Conservation (phyloP, 1,140 invertebrate genomes). For the Bombus fervidus region DNA sequence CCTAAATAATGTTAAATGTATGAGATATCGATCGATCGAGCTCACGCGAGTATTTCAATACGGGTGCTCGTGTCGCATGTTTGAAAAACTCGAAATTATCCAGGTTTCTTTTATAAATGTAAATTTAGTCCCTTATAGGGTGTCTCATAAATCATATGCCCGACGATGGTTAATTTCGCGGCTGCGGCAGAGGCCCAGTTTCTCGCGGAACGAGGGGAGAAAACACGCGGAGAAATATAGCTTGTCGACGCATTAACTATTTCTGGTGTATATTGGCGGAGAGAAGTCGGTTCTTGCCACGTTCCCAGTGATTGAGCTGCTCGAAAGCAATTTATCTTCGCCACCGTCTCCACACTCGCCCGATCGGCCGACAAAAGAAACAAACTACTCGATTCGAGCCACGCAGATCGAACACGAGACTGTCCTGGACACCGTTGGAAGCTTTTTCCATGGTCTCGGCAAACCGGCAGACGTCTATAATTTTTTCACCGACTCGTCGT, state of each 20-base stretch:
- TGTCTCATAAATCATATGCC: neutral
- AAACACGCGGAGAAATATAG: slow-evolving; percentile 24
- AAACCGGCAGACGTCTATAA: neutral
- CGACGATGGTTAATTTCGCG: neutral
- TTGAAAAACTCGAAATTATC: neutral
- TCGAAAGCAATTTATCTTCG: slow-evolving; percentile 33
- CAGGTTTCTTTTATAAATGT: neutral
- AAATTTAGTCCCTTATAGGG: too few species aligned
- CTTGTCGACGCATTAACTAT: slow-evolving; percentile 32
- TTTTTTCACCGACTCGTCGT: slow-evolving; percentile 9
- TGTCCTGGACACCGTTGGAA: neutral
- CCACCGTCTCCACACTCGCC: neutral
- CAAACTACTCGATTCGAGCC: neutral
- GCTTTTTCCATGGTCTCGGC: neutral
- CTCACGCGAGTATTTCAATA: neutral
- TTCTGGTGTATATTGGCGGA: slow-evolving; percentile 14
- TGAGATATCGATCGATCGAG: neutral
- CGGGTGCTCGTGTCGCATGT: neutral
- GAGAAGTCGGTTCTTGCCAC: slow-evolving; percentile 27
- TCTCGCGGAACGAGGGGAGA: neutral
- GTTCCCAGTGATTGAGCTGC: slow-evolving; percentile 14
- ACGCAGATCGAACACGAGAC: neutral
- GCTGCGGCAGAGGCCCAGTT: neutral
- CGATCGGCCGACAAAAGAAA: slow-evolving; percentile 13
- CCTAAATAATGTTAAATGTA: neutral